A percentile compares a stretch with the other conserved stretches of the same genome.
These are phyloP conservation scores for Zosterops borbonicus DNA, from an alignment of 2,113 vertebrate species.

Conservation along the genomic window DNA sequence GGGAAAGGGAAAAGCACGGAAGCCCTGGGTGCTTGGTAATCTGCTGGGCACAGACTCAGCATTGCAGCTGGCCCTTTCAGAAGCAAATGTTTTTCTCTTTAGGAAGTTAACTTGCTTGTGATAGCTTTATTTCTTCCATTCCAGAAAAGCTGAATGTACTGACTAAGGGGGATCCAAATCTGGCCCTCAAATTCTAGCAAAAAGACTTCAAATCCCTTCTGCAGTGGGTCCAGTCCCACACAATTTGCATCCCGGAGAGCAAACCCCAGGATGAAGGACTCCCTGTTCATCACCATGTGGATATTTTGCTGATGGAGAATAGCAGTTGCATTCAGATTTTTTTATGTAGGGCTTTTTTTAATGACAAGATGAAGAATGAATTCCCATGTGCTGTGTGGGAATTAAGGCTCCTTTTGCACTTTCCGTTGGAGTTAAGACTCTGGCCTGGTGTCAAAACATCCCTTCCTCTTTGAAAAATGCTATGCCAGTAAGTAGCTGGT, in stretches of 20 bases:
- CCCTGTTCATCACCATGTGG: neutral
- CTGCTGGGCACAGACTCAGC: neutral
- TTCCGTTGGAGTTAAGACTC: neutral
- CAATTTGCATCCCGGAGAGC: neutral
- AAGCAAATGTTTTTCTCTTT: neutral
- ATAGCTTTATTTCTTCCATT: neutral
- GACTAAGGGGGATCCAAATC: neutral
- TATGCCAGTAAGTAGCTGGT: neutral
- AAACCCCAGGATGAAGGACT: neutral
- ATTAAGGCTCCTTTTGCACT: constrained; percentile 16
- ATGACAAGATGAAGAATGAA: neutral
- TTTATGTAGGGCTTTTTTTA: neutral
- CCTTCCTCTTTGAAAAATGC: neutral
- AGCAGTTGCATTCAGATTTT: neutral
- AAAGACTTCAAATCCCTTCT: neutral
- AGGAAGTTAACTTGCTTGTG: neutral
- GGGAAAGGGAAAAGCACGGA: neutral
- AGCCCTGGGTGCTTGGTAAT: fast-evolving
- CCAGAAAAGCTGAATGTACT: neutral
- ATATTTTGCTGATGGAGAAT: neutral
- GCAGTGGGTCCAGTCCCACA: neutral
- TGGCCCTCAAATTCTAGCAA: fast-evolving
- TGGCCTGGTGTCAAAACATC: neutral
- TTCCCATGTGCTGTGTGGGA: constrained; percentile 40
- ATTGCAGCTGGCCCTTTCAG: neutral